Evolutionary conservation across 2,113 vertebrate species (phyloP).

Genomic region (Tetraodon nigroviridis): DNA sequence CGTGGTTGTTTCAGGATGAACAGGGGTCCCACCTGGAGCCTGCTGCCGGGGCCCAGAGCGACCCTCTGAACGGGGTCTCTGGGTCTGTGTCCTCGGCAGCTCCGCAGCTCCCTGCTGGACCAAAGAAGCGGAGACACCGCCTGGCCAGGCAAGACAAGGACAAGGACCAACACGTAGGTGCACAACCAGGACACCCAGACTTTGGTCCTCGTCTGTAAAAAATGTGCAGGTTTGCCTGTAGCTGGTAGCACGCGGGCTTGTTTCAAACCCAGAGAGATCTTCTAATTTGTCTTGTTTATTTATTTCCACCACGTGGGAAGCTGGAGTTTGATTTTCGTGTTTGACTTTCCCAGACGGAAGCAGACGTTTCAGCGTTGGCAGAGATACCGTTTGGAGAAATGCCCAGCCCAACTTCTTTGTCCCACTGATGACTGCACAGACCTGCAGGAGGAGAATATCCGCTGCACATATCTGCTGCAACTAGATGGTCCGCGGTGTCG

Average conservation of each 20-base stretch:
- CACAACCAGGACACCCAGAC: neutral
- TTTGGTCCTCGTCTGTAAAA: neutral
- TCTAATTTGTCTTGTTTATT: no score
- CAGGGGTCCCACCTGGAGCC: slow-evolving; percentile 55
- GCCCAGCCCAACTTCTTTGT: slow-evolving; percentile 71
- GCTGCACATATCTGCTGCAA: slow-evolving; percentile 4
- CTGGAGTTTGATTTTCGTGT: slow-evolving; percentile 8
- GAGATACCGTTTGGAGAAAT: slow-evolving; percentile 71
- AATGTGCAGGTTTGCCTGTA: no score
- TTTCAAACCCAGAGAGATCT: no score
- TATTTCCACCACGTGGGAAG: neutral
- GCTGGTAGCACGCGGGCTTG: no score
- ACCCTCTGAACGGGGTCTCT: slow-evolving; percentile 57
- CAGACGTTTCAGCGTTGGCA: slow-evolving; percentile 60
- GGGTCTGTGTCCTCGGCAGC: slow-evolving; percentile 48
- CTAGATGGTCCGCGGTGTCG: slow-evolving; percentile 1
- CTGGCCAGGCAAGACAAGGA: slow-evolving; percentile 69
- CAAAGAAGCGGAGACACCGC: slow-evolving; percentile 71
- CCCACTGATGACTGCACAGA: slow-evolving; percentile 56
- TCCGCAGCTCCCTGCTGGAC: slow-evolving; percentile 50
- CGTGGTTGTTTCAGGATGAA: slow-evolving; percentile 62
- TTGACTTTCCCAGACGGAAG: slow-evolving; percentile 58
- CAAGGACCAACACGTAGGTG: slow-evolving; percentile 66
- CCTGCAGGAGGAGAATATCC: slow-evolving; percentile 9
- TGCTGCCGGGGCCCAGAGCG: slow-evolving; percentile 53